Evolutionary conservation across 2,888 invertebrate species (phyloP), one percentile per base, ranked within the genome.

Genomic region (Caenorhabditis uteleia): DNA sequence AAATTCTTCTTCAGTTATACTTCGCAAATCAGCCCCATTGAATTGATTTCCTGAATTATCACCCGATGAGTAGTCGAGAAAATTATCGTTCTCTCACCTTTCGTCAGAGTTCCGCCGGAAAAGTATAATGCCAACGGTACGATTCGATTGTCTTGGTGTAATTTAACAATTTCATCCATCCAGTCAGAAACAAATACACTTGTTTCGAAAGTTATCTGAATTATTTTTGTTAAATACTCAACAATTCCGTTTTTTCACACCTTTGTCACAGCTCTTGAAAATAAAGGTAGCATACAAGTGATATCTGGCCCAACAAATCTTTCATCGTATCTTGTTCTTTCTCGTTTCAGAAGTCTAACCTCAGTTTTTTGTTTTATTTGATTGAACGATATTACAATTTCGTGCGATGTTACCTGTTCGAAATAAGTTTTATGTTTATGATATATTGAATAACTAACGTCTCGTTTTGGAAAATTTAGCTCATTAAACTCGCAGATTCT

Each of bases 21-120:
- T 27, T 42, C 74, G 51, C 38, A 74, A 45, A 55, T 74, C 74
- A n/a, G 71, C 71, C 18, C 74, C 74, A 25, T 56, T 59, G 23
- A 60, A 6, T 14, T 46, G 53, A 33, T 60, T 56, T 34, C 54
- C 58, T 47, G 18, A 34, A 47, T 14, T 14, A 23, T 21, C 16
- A 26, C n/a, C n/a, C n/a, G n/a, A n/a, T n/a, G n/a, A n/a, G n/a
- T n/a, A n/a, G n/a, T n/a, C n/a, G n/a, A n/a, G n/a, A n/a, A n/a
- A n/a, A n/a, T n/a, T n/a, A n/a, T n/a, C n/a, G n/a, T n/a, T n/a
- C n/a, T n/a, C n/a, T 21, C 4, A 53, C 59, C 56, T 42, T 65
- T 67, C 3, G 67, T 70, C 8, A 67, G 49, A 10, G 67, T 47
- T 23, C 70, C 70, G 21, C 70, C 70, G 3, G 70, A 68, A 64